Base-by-base conservation (phyloP, 1,140 invertebrate species). In the Telenomus remus region DNA sequence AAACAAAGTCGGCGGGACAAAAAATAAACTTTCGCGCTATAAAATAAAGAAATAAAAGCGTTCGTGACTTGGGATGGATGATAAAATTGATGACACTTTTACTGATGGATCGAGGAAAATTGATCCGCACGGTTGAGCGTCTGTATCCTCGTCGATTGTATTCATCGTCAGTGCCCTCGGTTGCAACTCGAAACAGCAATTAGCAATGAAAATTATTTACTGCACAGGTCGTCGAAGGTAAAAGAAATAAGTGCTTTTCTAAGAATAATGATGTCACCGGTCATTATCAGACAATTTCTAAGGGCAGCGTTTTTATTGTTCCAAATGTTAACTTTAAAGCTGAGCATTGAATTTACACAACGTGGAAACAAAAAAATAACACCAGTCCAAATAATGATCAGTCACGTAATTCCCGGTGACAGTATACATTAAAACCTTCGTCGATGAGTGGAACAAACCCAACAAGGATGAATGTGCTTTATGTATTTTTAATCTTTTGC, bases 321-420 rank as follows among this genome's bases (percentile, higher is more conserved):
- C 37, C 34, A 49, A 66, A 73, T 74, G 63, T 63, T 61, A 56
- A 57, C 53, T 63, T 57, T 60, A 68, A 74, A 74, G 10, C 2
- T 27, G 61, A 66, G 34, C 39, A 44, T 74, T 63, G 54, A 61
- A 61, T 55, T 44, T 61, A 34, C 55, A 55, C 61, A 48, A 60
- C 50, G 61, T 55, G 49, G 48, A 73, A 65, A 53, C 59, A 71
- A 71, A 73, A 60, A 65, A 65, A 65, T 64, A 72, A 64, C 64
- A 39, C 43, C 11, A 47, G 43, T 12, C 48, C 6, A 14, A 65
- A 8, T 65, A 43, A 15, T 65, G 60, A 27, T 49, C 44, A 65
- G 69, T 54, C 60, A 65, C 69, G 55, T 72, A 72, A 72, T 43
- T 42, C 37, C 7, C 48, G 35, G 42, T 59, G 60, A 73, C 69